A percentile compares a stretch with the other conserved stretches of the same genome.
phyloP scores from a whole-genome alignment of 2,113 vertebrate species.

The Irena cyanogastra region DNA sequence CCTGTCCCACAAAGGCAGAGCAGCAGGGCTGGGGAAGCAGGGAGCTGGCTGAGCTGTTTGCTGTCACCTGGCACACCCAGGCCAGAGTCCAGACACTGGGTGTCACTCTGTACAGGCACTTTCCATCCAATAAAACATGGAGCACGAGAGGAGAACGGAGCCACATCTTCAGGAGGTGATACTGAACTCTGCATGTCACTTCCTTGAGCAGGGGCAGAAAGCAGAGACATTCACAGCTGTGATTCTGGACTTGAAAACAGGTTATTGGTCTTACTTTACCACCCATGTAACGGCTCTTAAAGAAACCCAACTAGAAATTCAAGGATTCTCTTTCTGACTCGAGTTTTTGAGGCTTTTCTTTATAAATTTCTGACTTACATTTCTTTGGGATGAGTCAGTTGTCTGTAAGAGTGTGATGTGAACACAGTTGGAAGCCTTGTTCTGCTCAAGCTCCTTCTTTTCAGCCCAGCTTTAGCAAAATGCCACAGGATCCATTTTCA shows the following conservation, averaged over 20 bases:
- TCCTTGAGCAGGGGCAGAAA: not conserved
- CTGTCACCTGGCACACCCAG: not conserved
- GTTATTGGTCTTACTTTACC: not conserved
- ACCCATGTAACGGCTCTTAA: not conserved
- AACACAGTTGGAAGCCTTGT: not conserved
- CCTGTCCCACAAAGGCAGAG: not conserved
- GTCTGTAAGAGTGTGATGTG: not conserved
- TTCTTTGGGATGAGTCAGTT: not conserved
- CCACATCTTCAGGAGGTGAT: not conserved
- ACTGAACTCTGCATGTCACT: not conserved
- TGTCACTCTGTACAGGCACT: accelerated
- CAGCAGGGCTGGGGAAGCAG: not conserved
- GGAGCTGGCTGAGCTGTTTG: not conserved
- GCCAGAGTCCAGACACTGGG: slow-evolving; percentile 15
- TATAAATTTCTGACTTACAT: not conserved
- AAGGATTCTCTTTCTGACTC: not conserved
- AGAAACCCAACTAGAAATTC: not conserved
- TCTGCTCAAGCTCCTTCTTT: not conserved
- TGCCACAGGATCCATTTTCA: not conserved
- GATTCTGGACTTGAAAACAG: not conserved
- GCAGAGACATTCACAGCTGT: not conserved
- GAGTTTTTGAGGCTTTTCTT: not conserved
- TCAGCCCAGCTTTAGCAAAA: not conserved
- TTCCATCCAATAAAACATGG: not conserved
- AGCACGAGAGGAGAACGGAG: accelerated